Evolutionary conservation across 1,140 invertebrate species (phyloP), one percentile per base, ranked within the genome.

Genomic region (Wiebesia pumilae): DNA sequence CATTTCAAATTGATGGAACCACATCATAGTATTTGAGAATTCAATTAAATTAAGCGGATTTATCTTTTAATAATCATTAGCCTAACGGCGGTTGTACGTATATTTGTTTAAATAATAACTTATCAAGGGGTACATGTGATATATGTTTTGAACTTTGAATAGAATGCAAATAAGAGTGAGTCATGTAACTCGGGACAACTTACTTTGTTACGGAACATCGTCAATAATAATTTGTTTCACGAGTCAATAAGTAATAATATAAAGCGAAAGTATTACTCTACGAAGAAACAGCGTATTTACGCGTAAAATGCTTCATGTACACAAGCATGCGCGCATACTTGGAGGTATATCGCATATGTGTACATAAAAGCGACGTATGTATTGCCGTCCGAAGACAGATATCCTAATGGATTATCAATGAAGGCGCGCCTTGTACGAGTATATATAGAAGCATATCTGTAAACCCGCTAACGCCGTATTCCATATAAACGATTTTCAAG

Each of bases 401-500:
- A 88, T 87, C 81, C 75, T 90, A 89, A 91, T 91, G 90, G 89
- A 90, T 91, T 90, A 91, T 90, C 90, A 92, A 91, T 90, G 90
- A 84, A 92, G 90, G 90, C 83, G 90, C 86, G 89, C 83, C 87
- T 85, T 88, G 67, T 85, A 67, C 87, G 83, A 65, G 38, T 84
- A 79, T 83, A 73, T 81, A 33, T 24, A 16, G 3, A 75, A 7
- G 7, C 54, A 35, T 16, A 58, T 16, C 7, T 19, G 54, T 21
- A 58, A 58, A 58, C 14, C 10, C 30, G 35, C 35, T 69, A 69
- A 33, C 33, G 33, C 16, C 33, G 14, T 38, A 38, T 38, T 9
- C 35, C 16, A 24, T 38, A 38, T 38, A 71, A 71, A 71, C 40
- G 69, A 40, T 40, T 30, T 4, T 9, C 69, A 14, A 43, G 40